Percentiles rank a stretch among this genome's conserved stretches.
These are phyloP conservation scores for Lucinisca nassula DNA, from an alignment of 2,888 invertebrate species.

Conservation along the genomic window DNA sequence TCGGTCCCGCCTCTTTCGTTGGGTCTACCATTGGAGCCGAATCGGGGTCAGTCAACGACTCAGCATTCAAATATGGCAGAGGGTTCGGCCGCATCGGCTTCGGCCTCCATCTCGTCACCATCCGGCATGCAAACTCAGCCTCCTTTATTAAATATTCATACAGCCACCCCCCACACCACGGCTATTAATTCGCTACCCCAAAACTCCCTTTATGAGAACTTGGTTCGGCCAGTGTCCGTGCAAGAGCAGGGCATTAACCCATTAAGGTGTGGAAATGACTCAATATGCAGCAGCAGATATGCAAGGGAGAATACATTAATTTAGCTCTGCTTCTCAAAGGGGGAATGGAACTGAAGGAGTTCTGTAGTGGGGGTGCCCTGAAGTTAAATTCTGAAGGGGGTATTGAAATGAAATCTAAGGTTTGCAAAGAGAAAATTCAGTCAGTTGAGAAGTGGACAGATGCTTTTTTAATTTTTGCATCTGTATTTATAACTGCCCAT, in stretches of 20 bases:
- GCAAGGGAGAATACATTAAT: constrained; percentile 40
- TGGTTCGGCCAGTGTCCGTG: neutral
- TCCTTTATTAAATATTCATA: neutral
- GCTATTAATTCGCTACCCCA: neutral
- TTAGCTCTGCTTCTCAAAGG: too few relatives aligned
- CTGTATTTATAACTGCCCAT: constrained; percentile 10
- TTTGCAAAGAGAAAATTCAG: constrained; percentile 27
- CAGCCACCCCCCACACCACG: neutral
- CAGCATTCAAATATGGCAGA: too few relatives aligned
- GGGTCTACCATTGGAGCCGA: neutral
- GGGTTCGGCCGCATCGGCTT: neutral
- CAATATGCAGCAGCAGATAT: constrained; percentile 26
- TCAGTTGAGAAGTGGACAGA: constrained; percentile 56
- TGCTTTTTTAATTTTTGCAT: constrained; percentile 39
- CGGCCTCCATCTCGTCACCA: neutral
- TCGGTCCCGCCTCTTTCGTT: too few relatives aligned
- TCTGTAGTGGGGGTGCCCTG: constrained; percentile 20
- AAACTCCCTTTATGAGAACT: neutral
- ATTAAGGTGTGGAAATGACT: neutral
- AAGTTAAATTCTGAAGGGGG: constrained; percentile 11
- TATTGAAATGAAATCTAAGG: constrained; percentile 29
- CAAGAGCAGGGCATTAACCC: neutral
- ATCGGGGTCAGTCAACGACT: neutral
- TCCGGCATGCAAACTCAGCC: neutral
- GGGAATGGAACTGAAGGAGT: constrained; percentile 22